Percentiles rank a stretch among this genome's conserved stretches.
Evolutionary conservation across 2,888 invertebrate genomes (phyloP).

Genomic region (Germaria angustata): DNA sequence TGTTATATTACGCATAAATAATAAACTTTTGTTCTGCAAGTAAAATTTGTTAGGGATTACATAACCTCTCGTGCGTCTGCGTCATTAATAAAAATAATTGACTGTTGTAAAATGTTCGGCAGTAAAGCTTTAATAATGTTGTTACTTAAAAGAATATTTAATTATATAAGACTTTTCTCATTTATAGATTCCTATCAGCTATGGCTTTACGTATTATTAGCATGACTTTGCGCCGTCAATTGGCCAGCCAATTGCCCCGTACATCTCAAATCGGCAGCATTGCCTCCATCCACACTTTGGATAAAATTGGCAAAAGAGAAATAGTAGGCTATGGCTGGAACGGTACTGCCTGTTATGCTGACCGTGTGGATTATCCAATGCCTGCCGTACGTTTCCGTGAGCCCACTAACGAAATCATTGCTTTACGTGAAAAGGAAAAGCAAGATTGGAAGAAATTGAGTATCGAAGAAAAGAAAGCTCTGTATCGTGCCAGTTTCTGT

Average conservation of each 20-base stretch:
- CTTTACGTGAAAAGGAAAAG: conserved; percentile 94
- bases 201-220: conserved; percentile 77
- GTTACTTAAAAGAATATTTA: background rate
- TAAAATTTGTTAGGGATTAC: conserved; percentile 20
- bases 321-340: conserved; percentile 95
- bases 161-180: background rate
- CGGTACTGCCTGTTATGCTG: conserved; percentile 88
- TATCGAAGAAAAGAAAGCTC: conserved; percentile 93
- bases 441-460: conserved; percentile 97
- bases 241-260: conserved; percentile 72
- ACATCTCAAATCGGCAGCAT: conserved; percentile 74
- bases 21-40: background rate
- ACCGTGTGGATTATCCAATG: conserved; percentile 90
- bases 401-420: conserved; percentile 86
- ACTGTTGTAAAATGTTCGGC: background rate
- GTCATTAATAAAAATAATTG: conserved; percentile 5
- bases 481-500: conserved; percentile 96
- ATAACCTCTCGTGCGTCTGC: conserved; percentile 40
- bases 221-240: conserved; percentile 74
- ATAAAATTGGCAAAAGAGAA: conserved; percentile 90
- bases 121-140: no score
- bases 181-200: conserved; percentile 47
- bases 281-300: conserved; percentile 77
- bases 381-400: conserved; percentile 93
- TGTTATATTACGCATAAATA: background rate